phyloP scores from a whole-genome alignment of 1,140 invertebrate genomes.

The Latrodectus geometricus region DNA sequence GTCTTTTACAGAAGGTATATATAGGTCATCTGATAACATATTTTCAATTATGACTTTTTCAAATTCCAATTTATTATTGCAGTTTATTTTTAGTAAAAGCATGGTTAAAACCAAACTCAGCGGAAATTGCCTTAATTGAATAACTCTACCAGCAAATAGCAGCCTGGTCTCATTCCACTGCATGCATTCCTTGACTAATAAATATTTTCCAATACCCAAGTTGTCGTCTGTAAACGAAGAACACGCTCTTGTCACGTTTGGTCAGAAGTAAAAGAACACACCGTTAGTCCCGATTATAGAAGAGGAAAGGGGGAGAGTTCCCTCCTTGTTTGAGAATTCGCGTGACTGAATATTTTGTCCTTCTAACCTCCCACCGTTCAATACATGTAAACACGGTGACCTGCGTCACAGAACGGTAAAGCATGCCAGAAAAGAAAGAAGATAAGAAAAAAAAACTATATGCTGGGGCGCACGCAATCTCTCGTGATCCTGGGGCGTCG shows the following conservation, averaged over 20 bases:
- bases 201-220: neutral
- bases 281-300: conserved; percentile 3
- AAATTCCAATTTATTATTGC: no score
- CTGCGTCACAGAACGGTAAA: neutral
- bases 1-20: no score
- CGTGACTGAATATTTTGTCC: conserved; percentile 50
- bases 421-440: neutral
- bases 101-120: no score
- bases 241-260: neutral
- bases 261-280: conserved; percentile 1
- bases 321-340: conserved; percentile 6
- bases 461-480: conserved; percentile 45
- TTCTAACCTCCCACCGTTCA: conserved; percentile 29
- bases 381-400: conserved; percentile 53
- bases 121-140: no score
- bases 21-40: no score
- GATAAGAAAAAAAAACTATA: conserved; percentile 20
- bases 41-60: no score
- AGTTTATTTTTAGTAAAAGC: no score
- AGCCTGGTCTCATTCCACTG: neutral
- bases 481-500: conserved; percentile 43
- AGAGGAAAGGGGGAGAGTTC: conserved; percentile 15
- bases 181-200: neutral
- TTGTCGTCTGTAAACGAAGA: neutral
- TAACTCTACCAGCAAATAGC: no score